Percentiles rank a stretch among this genome's conserved stretches.
phyloP scores from a whole-genome alignment of 1,140 invertebrate genomes.

The Prorops nasuta region DNA sequence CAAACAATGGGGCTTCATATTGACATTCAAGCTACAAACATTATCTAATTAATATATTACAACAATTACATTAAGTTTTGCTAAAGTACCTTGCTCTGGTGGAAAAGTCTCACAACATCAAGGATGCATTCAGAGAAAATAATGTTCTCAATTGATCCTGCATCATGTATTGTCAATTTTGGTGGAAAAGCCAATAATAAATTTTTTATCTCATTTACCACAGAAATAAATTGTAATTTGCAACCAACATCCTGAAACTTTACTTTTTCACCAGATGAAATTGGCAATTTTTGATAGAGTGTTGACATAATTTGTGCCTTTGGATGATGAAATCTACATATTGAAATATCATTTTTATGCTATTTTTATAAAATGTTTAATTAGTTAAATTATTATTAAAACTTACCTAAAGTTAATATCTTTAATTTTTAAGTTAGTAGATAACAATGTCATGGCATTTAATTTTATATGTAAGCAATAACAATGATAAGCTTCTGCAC shows the following conservation, averaged over 20 bases:
- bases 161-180: conserved; percentile 48
- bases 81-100: conserved; percentile 36
- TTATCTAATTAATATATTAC: background rate
- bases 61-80: background rate
- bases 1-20: conserved; percentile 33
- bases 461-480: conserved; percentile 40
- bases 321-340: conserved; percentile 52
- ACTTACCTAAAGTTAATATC: conserved; percentile 45
- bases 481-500: conserved; percentile 37
- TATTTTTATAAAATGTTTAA: conserved; percentile 9
- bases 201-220: conserved; percentile 42
- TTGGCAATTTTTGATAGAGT: conserved; percentile 28
- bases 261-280: conserved; percentile 35
- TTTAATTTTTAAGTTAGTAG: conserved; percentile 23
- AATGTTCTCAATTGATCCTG: conserved; percentile 26
- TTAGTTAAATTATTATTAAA: conserved; percentile 3
- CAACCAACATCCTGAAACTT: conserved; percentile 46
- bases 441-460: conserved; percentile 32
- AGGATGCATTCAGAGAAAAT: conserved; percentile 35
- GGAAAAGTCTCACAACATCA: conserved; percentile 37
- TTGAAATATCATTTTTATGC: conserved; percentile 1
- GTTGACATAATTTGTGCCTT: conserved; percentile 43
- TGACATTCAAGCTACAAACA: conserved; percentile 33
- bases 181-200: conserved; percentile 46
- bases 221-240: conserved; percentile 54